Evolutionary conservation across 2,113 vertebrate species (phyloP).

Genomic region (Muntiacus muntjak): DNA sequence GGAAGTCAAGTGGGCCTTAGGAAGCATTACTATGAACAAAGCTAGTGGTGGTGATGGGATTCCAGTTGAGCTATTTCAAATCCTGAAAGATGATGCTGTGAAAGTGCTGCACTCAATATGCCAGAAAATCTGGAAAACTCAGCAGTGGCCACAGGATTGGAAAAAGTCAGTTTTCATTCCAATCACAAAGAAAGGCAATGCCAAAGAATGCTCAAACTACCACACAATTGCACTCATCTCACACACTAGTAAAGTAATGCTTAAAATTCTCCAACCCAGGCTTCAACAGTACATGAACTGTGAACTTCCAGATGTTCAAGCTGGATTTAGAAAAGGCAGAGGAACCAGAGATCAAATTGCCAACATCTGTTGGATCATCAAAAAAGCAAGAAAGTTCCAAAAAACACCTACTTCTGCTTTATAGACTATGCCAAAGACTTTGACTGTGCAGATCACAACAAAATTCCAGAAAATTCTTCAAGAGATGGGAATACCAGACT

Average conservation of each 20-base stretch:
- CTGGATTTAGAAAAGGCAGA: not conserved
- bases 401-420: not conserved
- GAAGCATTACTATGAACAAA: not conserved
- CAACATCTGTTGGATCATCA: fast-evolving
- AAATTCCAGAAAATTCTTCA: not conserved
- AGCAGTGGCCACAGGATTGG: not conserved
- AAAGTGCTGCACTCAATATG: not conserved
- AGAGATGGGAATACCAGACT: not conserved
- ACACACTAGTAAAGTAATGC: not conserved
- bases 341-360: not conserved
- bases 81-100: not conserved
- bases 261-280: not conserved
- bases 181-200: not conserved
- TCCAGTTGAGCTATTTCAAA: not conserved
- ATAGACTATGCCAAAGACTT: not conserved
- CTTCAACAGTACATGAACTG: not conserved
- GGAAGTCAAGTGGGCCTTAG: not conserved
- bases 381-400: not conserved
- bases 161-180: not conserved
- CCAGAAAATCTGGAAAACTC: not conserved
- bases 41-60: not conserved
- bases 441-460: not conserved
- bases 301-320: not conserved
- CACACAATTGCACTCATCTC: not conserved
- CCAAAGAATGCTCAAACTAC: not conserved